These are phyloP conservation scores for Cossypha caffra DNA, from an alignment of 2,797 vertebrate genomes.

Conservation along the genomic window DNA sequence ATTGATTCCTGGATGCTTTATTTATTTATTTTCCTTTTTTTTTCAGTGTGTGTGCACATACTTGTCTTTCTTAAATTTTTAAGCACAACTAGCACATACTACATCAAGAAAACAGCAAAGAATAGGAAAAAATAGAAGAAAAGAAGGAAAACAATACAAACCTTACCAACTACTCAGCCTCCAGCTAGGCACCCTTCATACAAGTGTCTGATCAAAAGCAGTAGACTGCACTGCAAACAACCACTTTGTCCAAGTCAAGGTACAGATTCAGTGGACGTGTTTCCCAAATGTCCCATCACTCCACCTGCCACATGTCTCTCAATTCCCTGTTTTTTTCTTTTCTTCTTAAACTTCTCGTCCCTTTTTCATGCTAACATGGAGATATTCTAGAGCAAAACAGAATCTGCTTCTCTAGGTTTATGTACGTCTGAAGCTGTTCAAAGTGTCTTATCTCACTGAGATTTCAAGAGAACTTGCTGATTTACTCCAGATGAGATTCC, in stretches of 20 bases:
- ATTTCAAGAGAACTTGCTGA: not conserved
- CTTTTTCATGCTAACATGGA: not conserved
- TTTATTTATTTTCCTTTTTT: rapidly evolving
- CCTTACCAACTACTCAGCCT: not conserved
- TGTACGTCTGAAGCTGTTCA: not conserved
- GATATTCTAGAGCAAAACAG: not conserved
- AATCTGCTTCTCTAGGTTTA: not conserved
- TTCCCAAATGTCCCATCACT: not conserved
- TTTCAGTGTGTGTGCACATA: not conserved
- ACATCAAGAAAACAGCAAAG: not conserved
- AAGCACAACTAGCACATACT: not conserved
- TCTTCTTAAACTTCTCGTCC: rapidly evolving
- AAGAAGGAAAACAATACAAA: not conserved
- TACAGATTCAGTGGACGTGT: not conserved
- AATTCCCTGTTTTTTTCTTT: not conserved
- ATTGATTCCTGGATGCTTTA: not conserved
- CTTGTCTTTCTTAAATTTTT: not conserved
- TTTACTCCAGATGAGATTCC: not conserved
- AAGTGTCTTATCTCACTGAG: not conserved
- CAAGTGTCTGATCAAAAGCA: not conserved
- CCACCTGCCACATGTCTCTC: not conserved
- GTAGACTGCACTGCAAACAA: not conserved
- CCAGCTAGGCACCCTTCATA: not conserved
- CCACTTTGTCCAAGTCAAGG: not conserved
- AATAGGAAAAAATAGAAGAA: not conserved